Percentiles rank a stretch among this genome's conserved stretches.
These are phyloP conservation scores for Xestia xanthographa DNA, from an alignment of 2,888 invertebrate genomes.

Conservation along the genomic window DNA sequence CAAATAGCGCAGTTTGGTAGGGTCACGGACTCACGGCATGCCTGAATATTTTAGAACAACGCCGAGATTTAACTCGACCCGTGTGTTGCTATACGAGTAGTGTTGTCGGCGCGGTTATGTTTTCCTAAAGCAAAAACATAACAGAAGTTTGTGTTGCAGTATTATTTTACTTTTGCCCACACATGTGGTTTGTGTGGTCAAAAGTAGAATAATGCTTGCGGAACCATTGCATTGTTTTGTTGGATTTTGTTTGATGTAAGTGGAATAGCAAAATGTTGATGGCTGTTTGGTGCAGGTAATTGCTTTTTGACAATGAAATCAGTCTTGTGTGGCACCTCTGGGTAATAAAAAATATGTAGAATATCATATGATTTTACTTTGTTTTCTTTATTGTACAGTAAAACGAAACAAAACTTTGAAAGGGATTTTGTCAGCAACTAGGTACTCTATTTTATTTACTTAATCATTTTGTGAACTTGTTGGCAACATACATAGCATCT, in stretches of 20 bases:
- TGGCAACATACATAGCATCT: too few species aligned
- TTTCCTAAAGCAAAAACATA: slow-evolving; percentile 51
- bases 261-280: neutral
- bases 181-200: slow-evolving; percentile 9
- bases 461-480: too few species aligned
- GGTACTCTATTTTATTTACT: too few species aligned
- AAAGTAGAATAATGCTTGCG: slow-evolving; percentile 24
- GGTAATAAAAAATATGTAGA: neutral
- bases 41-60: slow-evolving; percentile 63
- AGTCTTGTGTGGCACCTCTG: neutral
- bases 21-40: slow-evolving; percentile 47
- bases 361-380: neutral
- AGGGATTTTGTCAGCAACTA: neutral
- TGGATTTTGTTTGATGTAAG: slow-evolving; percentile 17
- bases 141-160: slow-evolving; percentile 43
- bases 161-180: slow-evolving; percentile 5
- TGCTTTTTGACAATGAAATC: neutral
- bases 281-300: neutral
- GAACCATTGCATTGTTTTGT: slow-evolving; percentile 25
- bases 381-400: neutral
- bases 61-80: slow-evolving; percentile 58
- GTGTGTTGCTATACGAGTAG: slow-evolving; percentile 31
- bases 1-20: slow-evolving; percentile 35
- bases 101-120: slow-evolving; percentile 22
- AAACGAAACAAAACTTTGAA: neutral